Percentiles rank a stretch among this genome's conserved stretches.
Conservation (phyloP, 2,888 invertebrate species). For the Strigamia maritima region DNA sequence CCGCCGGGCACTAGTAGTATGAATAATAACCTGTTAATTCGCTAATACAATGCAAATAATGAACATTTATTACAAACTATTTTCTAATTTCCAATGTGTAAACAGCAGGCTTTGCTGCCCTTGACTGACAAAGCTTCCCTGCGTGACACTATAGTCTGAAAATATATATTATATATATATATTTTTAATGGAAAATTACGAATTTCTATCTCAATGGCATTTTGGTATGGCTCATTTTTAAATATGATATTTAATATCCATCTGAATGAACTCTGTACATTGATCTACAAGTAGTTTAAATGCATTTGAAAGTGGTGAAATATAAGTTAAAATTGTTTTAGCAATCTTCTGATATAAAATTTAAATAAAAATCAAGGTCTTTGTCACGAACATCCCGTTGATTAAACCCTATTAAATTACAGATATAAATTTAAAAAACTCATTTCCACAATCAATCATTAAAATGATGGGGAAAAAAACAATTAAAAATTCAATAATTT, state of each 20-base stretch:
- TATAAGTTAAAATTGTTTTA: background rate
- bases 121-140: background rate
- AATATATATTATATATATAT: background rate
- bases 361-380: background rate
- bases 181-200: background rate
- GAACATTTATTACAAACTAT: background rate
- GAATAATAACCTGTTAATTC: background rate
- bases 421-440: background rate
- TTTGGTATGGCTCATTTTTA: background rate
- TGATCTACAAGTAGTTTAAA: background rate
- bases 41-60: background rate
- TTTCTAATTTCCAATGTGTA: background rate
- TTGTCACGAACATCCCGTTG: background rate
- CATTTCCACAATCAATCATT: too few relatives aligned
- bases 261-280: background rate
- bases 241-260: background rate
- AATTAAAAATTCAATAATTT: too few relatives aligned
- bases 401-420: background rate
- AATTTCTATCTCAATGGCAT: background rate
- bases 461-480: too few relatives aligned
- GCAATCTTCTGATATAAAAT: background rate
- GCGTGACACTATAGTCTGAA: background rate
- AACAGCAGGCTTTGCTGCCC: background rate
- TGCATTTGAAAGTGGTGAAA: background rate
- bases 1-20: background rate